Evolutionary conservation across 1,140 invertebrate species (phyloP).

Genomic region (Drosophila equinoxialis): DNA sequence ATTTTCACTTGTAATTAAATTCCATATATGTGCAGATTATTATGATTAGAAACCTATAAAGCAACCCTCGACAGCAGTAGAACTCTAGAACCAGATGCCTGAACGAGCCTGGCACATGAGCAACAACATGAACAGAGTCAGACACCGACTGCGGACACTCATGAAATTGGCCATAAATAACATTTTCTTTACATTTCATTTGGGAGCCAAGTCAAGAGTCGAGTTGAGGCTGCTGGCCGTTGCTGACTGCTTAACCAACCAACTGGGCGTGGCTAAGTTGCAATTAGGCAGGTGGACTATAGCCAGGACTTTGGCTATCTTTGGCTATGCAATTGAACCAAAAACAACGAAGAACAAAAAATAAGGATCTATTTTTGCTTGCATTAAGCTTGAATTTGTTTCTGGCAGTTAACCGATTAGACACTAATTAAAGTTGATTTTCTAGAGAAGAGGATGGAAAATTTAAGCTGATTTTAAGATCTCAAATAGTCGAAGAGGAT

Average conservation of each 20-base stretch:
- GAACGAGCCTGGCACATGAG: constrained; percentile 43
- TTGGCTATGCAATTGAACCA: constrained; percentile 1
- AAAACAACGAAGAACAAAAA: background rate
- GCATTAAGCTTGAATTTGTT: constrained; percentile 49
- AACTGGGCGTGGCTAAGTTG: constrained; percentile 76
- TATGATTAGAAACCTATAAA: background rate
- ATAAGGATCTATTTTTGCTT: constrained; percentile 56
- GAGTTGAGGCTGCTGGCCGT: constrained; percentile 31
- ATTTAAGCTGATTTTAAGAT: constrained; percentile 12
- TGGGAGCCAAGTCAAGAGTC: constrained; percentile 49
- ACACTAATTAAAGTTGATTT: constrained; percentile 73
- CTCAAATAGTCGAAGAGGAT: background rate
- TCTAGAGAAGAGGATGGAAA: background rate
- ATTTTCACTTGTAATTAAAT: background rate
- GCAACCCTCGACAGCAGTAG: constrained; percentile 28
- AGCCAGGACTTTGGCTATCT: background rate
- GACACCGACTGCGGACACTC: constrained; percentile 64
- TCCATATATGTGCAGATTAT: background rate
- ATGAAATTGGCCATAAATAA: constrained; percentile 82
- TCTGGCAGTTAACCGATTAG: constrained; percentile 48
- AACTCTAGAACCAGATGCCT: constrained; percentile 22
- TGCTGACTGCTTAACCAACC: constrained; percentile 66
- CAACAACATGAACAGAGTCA: constrained; percentile 45
- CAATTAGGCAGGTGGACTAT: constrained; percentile 60
- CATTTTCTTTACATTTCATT: constrained; percentile 82